Base-by-base conservation (phyloP, 2,888 invertebrate species). In the Yponomeuta plumbellus region DNA sequence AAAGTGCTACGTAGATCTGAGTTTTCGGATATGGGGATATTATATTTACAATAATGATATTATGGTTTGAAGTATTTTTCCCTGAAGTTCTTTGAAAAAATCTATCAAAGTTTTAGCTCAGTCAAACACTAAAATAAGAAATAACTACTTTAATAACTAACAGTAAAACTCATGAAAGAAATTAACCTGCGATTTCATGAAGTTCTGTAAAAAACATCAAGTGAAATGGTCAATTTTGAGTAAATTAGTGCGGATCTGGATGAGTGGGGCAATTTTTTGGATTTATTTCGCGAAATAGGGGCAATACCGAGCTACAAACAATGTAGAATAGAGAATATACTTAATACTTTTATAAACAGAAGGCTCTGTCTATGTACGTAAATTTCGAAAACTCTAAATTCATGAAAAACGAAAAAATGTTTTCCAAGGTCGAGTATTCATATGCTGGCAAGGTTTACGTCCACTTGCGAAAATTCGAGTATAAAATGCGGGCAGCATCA, bases 1-100 rank as follows among this genome's bases (percentile, higher is more conserved):
- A 70, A 71, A 72, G 76, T 79, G 78, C 73, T 72, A 71, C 44
- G 68, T 61, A 40, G 39, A 39, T 20, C 39, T 39, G 34, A 22
- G 58, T 58, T 21, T 6, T 22, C 21, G 10, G 11, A 21, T 23
- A 23, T 8, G 13, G n/a, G 58, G 13, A 20, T 57, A 57, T 17
- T 21, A 10, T 63, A 63, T 26, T 63, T 26, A 63, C 40, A 40
- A n/a, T 40, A n/a, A 63, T 8, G 6, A 34, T 34, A 34, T 34
- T 34, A 34, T 34, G 34, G 8, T 34, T 34, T 64, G 64, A 52
- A 44, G 39, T 59, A 22, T 21, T 34, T 5, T 34, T 34, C 34
- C 34, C 34, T 59, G 59, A 22, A 59, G 22, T 11, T 21, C 23
- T 1, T 34, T 34, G 8, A 23, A 22, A 59, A 22, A 59, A 13